Percentiles rank a stretch among this genome's conserved stretches.
phyloP scores from a whole-genome alignment of 53 echinoderm and acorn worm genomes.

The Patiria pectinifera region DNA sequence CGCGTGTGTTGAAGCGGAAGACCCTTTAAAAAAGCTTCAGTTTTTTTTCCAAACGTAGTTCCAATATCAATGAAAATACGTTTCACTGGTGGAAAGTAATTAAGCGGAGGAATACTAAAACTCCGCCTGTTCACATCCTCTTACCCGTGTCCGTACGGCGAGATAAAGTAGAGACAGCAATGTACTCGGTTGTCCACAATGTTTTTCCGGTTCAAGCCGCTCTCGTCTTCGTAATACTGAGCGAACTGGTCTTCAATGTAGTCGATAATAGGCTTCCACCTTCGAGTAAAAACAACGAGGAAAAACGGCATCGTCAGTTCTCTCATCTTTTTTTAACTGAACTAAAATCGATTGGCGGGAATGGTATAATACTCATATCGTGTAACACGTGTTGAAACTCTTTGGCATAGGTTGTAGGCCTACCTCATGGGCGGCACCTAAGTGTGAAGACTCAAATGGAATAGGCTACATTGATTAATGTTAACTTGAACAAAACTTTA shows the following conservation, averaged over 20 bases:
- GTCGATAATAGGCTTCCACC: conserved; percentile 83
- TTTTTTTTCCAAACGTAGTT: too few relatives aligned
- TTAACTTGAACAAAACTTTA: too few relatives aligned
- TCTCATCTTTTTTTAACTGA: not conserved
- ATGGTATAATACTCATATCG: too few relatives aligned
- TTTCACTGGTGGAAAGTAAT: not conserved
- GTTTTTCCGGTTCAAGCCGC: conserved; percentile 91
- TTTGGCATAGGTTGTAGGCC: too few relatives aligned
- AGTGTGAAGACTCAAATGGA: too few relatives aligned
- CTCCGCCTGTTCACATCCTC: not conserved
- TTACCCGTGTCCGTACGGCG: conserved; percentile 98
- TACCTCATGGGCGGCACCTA: too few relatives aligned
- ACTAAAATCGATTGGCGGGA: too few relatives aligned
- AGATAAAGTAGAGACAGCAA: conserved; percentile 97
- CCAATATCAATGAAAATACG: too few relatives aligned
- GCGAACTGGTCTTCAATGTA: conserved; percentile 92
- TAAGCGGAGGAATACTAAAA: not conserved
- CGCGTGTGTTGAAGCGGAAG: too few relatives aligned
- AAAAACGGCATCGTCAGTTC: not conserved
- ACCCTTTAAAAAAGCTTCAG: too few relatives aligned
- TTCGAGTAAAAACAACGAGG: conserved; percentile 27
- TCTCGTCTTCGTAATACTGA: conserved; percentile 94
- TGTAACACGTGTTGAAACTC: too few relatives aligned
- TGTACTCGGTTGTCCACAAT: conserved; percentile 95
- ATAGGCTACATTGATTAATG: too few relatives aligned